A percentile compares a stretch with the other conserved stretches of the same genome.
Evolutionary conservation across 2,888 invertebrate species (phyloP).

Genomic region (Hypena proboscidalis): DNA sequence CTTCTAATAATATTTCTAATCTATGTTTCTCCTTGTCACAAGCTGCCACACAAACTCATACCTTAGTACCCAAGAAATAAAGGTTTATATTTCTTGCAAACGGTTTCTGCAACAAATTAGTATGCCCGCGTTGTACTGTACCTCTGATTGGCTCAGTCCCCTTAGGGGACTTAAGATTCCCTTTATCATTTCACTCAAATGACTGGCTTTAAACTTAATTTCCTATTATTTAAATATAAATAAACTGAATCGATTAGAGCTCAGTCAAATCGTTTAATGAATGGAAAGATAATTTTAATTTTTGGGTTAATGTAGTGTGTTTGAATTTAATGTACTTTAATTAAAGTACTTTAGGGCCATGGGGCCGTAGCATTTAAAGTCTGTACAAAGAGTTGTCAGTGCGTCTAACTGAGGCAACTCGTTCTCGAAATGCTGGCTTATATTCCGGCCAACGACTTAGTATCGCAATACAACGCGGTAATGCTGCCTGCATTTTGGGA

Average conservation of each 20-base stretch:
- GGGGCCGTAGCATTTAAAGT: background rate
- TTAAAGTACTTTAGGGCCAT: background rate
- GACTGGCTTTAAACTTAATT: constrained; percentile 68
- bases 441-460: too few relatives aligned
- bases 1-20: constrained; percentile 34
- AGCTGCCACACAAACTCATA: constrained; percentile 18
- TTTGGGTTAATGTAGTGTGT: constrained; percentile 3
- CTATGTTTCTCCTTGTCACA: constrained; percentile 10
- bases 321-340: background rate
- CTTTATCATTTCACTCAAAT: constrained; percentile 70
- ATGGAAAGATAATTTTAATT: constrained; percentile 8
- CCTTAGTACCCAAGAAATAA: constrained; percentile 21
- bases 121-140: constrained; percentile 64
- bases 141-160: constrained; percentile 74
- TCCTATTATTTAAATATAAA: constrained; percentile 49
- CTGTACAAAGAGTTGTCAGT: too few relatives aligned
- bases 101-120: constrained; percentile 53
- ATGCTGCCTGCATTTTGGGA: too few relatives aligned
- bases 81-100: constrained; percentile 18
- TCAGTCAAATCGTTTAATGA: constrained; percentile 13
- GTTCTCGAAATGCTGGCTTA: too few relatives aligned
- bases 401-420: too few relatives aligned
- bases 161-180: constrained; percentile 63
- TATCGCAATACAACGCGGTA: too few relatives aligned
- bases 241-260: constrained; percentile 28